Percentiles rank a stretch among this genome's conserved stretches.
These are phyloP conservation scores for Folsomia manolachei DNA, from an alignment of 2,888 invertebrate genomes.

Conservation along the genomic window DNA sequence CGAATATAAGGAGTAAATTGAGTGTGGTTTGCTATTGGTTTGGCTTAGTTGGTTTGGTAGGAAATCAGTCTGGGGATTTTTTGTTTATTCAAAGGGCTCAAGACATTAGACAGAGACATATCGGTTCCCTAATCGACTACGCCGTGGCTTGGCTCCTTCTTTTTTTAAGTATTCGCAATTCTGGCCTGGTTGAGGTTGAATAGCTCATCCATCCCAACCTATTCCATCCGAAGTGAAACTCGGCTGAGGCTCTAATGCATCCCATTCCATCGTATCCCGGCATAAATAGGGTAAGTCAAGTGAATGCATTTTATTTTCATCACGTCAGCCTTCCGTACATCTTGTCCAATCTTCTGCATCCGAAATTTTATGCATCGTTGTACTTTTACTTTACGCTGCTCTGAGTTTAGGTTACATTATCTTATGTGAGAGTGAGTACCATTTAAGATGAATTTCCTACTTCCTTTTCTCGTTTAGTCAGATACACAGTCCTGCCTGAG, in stretches of 20 bases:
- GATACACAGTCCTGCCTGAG: too few relatives aligned
- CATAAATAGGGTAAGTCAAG: neutral
- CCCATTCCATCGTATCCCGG: neutral
- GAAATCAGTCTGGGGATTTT: constrained; percentile 9
- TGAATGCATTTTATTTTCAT: neutral
- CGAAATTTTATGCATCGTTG: constrained; percentile 8
- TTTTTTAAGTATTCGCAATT: neutral
- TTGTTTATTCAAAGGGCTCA: constrained; percentile 14
- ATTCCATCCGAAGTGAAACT: too few relatives aligned
- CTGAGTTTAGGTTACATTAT: too few relatives aligned
- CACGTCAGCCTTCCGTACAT: neutral
- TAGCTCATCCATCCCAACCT: neutral
- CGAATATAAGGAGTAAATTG: constrained; percentile 8
- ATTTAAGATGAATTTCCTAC: neutral
- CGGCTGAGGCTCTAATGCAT: neutral
- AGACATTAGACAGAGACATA: constrained; percentile 5
- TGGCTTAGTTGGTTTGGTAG: neutral
- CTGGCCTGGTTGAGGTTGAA: too few relatives aligned
- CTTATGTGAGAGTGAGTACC: too few relatives aligned
- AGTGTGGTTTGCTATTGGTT: constrained; percentile 1
- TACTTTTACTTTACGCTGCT: neutral
- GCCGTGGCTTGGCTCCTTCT: neutral
- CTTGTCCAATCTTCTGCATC: neutral
- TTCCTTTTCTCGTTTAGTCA: too few relatives aligned
- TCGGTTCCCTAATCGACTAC: neutral